phyloP scores from a whole-genome alignment of 2,797 vertebrate genomes.

The Smutsia gigantea region DNA sequence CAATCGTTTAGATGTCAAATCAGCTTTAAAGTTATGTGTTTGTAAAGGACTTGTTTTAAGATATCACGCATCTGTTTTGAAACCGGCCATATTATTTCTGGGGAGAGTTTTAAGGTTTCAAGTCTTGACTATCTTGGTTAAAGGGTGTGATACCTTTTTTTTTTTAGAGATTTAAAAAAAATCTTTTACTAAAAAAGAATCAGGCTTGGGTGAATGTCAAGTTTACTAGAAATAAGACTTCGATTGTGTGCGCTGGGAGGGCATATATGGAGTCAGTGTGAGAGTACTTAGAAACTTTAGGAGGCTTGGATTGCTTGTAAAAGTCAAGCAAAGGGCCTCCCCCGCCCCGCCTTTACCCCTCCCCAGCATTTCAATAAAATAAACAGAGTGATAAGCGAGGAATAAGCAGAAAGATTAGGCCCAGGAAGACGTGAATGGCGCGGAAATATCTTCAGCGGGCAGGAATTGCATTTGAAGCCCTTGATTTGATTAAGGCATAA shows the following conservation, averaged over 20 bases:
- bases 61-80: neutral
- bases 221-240: neutral
- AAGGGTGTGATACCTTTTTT: neutral
- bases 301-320: conserved; percentile 9
- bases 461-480: conserved; percentile 85
- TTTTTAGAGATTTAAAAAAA: neutral
- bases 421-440: conserved; percentile 72
- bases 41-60: neutral
- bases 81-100: neutral
- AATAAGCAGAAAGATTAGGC: conserved; percentile 74
- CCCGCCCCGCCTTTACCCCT: neutral
- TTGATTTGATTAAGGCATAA: conserved; percentile 87
- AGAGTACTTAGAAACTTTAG: neutral
- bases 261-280: neutral
- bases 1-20: neutral
- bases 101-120: neutral
- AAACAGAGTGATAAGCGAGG: conserved; percentile 87
- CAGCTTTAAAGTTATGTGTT: neutral
- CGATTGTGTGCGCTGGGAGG: neutral
- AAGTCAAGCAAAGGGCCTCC: conserved; percentile 62
- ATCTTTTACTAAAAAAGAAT: neutral
- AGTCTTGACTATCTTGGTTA: neutral
- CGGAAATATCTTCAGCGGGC: conserved; percentile 81
- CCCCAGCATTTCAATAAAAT: conserved; percentile 86
- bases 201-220: neutral